Evolutionary conservation across 2,797 vertebrate species (phyloP).

Genomic region (Thalassophryne amazonica): DNA sequence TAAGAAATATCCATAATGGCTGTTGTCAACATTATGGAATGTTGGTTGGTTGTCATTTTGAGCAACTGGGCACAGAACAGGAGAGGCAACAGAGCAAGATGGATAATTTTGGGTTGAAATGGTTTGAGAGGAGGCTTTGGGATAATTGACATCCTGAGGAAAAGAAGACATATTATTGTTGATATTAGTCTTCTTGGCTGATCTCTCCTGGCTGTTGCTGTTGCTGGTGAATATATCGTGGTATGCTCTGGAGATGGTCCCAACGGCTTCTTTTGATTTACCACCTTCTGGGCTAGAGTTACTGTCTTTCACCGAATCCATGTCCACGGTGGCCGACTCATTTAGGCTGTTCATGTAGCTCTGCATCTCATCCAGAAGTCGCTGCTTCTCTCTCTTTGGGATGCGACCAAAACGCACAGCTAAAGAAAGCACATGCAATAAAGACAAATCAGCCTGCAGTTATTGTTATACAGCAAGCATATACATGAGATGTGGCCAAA

Average conservation of each 20-base stretch:
- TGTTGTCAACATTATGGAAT: slow-evolving; percentile 67
- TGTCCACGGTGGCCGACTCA: slow-evolving; percentile 39
- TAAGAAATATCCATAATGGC: slow-evolving; percentile 51
- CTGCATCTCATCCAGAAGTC: slow-evolving; percentile 69
- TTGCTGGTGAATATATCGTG: slow-evolving; percentile 73
- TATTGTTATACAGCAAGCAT: not conserved
- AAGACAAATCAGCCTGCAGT: slow-evolving; percentile 6
- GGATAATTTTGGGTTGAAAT: slow-evolving; percentile 50
- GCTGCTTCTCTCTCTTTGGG: slow-evolving; percentile 69
- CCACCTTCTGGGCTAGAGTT: slow-evolving; percentile 55
- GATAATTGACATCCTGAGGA: slow-evolving; percentile 65
- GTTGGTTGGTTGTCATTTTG: slow-evolving; percentile 53
- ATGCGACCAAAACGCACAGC: slow-evolving; percentile 71
- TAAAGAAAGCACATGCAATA: slow-evolving; percentile 15
- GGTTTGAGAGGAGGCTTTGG: slow-evolving; percentile 42
- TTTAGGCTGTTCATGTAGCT: slow-evolving; percentile 70
- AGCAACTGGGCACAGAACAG: slow-evolving; percentile 46
- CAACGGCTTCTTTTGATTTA: slow-evolving; percentile 76
- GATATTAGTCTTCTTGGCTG: slow-evolving; percentile 58
- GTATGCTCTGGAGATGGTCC: slow-evolving; percentile 79
- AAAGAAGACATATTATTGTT: slow-evolving; percentile 51
- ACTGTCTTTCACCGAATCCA: slow-evolving; percentile 39
- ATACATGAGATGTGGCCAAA: not conserved
- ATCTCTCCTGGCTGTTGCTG: slow-evolving; percentile 54
- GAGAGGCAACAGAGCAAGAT: slow-evolving; percentile 44